Conservation (phyloP, 2,113 vertebrate species). For the Anhinga rufa region DNA sequence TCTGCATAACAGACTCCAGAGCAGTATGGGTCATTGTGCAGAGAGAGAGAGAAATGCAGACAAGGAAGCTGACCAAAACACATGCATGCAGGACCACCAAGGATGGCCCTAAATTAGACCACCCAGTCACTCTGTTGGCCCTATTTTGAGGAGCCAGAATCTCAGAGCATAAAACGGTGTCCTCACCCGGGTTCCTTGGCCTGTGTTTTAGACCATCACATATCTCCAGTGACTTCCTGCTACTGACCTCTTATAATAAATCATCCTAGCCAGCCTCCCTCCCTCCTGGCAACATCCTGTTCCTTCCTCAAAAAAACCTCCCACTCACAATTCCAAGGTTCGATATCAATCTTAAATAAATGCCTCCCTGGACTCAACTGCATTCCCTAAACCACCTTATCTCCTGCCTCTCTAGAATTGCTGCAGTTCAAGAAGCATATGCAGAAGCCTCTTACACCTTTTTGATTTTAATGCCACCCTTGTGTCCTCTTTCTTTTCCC, state of each 20-base stretch:
- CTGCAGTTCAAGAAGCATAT: constrained; percentile 50
- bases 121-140: constrained; percentile 27
- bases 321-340: constrained; percentile 61
- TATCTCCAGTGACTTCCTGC: constrained; percentile 56
- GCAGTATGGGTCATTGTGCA: not conserved
- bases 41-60: not conserved
- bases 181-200: constrained; percentile 13
- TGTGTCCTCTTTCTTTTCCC: not conserved
- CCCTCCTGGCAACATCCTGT: constrained; percentile 71
- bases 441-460: not conserved
- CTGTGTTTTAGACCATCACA: not conserved
- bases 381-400: constrained; percentile 64
- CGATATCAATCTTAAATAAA: constrained; percentile 75
- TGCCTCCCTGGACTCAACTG: constrained; percentile 27
- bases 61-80: constrained; percentile 5
- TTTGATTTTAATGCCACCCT: constrained; percentile 38
- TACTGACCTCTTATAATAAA: constrained; percentile 45
- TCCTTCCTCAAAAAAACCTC: constrained; percentile 49
- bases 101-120: constrained; percentile 47
- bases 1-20: not conserved
- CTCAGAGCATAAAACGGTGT: not conserved
- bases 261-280: constrained; percentile 23
- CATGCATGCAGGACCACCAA: constrained; percentile 47
- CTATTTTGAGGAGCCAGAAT: not conserved
- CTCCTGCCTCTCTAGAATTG: constrained; percentile 32